Base-by-base conservation (phyloP, 2,888 invertebrate genomes). In the Dicranocentrus wangi region DNA sequence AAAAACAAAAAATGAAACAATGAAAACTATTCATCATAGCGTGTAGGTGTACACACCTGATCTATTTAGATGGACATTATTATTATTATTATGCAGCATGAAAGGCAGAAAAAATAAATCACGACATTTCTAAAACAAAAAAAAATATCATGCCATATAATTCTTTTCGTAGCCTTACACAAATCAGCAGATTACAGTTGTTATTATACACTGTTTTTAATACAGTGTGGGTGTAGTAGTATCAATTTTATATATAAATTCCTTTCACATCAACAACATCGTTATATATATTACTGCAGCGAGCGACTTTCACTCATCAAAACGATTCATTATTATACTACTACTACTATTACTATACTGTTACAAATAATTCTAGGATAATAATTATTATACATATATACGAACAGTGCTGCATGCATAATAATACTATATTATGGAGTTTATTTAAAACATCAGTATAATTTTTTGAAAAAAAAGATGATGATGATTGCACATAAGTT, bases 401-500 rank as follows among this genome's bases (percentile, higher is more conserved):
- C 51, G n/a, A 51, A 19, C 51, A 51, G 1, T 55, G 55, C 55
- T 55, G 55, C 58, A 58, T 58, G 25, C 10, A 10, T 23, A 23
- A 60, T 60, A 23, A 15, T 60, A 60, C 21, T 32, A 15, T 60
- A 60, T n/a, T 32, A 32, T 60, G n/a, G 23, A 60, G 32, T 60
- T 60, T 32, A 60, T 60, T 60, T 60, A 60, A 58, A 60, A 60
- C 32, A 55, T 21, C 55, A 55, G 25, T 60, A 32, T 60, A 68
- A 65, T 51, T 68, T 42, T 51, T 51, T 23, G 28, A 51, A 68
- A 68, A 51, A 32, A 19, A 68, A 51, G 68, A 65, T 2, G 65
- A 39, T 65, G 43, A 68, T 68, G 47, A 68, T 68, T 68, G 68
- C 68, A 68, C 68, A 17, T 68, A 65, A 65, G 65, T 65, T 43